Percentiles rank a stretch among this genome's conserved stretches.
These are phyloP conservation scores for Hyperoplus immaculatus DNA, from an alignment of 2,797 vertebrate species.

Conservation along the genomic window DNA sequence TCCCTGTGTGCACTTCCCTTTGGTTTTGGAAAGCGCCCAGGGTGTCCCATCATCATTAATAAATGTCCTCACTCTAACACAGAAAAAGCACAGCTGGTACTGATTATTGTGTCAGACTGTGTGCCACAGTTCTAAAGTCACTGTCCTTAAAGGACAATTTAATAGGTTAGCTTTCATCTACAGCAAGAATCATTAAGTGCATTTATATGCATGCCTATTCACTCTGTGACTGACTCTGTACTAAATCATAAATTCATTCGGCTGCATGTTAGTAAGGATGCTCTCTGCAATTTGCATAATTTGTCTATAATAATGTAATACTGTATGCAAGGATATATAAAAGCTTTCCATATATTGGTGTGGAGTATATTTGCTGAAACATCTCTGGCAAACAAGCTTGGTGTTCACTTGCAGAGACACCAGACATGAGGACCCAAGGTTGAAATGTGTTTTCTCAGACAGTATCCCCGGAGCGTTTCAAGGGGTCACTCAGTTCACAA, in stretches of 20 bases:
- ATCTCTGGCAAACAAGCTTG: slow-evolving; percentile 3
- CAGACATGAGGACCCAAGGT: slow-evolving; percentile 14
- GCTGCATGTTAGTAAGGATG: slow-evolving; percentile 2
- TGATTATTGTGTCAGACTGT: slow-evolving; percentile 44
- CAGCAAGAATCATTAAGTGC: not conserved
- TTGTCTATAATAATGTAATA: slow-evolving; percentile 8
- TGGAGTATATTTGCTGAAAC: slow-evolving; percentile 16
- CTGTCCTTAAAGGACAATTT: slow-evolving; percentile 48
- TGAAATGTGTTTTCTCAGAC: slow-evolving; percentile 18
- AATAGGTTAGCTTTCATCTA: slow-evolving; percentile 34
- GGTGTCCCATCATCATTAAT: slow-evolving; percentile 78
- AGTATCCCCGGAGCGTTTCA: slow-evolving; percentile 27
- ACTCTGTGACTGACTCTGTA: not conserved
- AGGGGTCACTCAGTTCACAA: slow-evolving; percentile 19
- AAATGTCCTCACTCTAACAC: slow-evolving; percentile 71
- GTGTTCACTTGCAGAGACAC: slow-evolving; percentile 23
- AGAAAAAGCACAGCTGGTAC: slow-evolving; percentile 51
- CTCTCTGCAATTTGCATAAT: slow-evolving; percentile 36
- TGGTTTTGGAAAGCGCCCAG: slow-evolving; percentile 78
- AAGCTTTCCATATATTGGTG: slow-evolving; percentile 10
- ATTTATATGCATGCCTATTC: slow-evolving; percentile 25
- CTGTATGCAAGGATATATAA: not conserved
- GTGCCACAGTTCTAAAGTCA: slow-evolving; percentile 29
- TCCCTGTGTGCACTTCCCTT: slow-evolving; percentile 69
- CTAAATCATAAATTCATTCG: slow-evolving; percentile 16